Percentiles rank a stretch among this genome's conserved stretches.
These are phyloP conservation scores for Gortyna flavago DNA, from an alignment of 2,888 invertebrate species.

Conservation along the genomic window DNA sequence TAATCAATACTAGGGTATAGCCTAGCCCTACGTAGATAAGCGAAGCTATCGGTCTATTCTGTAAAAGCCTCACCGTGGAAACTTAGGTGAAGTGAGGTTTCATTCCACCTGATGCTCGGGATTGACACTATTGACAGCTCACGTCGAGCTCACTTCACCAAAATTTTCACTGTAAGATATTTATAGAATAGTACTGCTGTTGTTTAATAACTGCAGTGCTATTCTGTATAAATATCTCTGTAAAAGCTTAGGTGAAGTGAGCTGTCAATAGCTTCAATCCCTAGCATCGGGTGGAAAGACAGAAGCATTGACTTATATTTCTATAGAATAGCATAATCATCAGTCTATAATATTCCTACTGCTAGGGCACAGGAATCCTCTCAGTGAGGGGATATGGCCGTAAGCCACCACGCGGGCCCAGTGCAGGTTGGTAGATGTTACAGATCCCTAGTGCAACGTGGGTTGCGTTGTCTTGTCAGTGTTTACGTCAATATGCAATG, in stretches of 20 bases:
- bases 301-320: too few relatives aligned
- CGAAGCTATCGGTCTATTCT: neutral
- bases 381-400: neutral
- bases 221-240: too few relatives aligned
- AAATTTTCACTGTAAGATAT: too few relatives aligned
- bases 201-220: neutral
- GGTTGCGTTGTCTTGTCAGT: neutral
- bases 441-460: neutral
- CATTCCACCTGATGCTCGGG: neutral
- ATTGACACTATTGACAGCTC: neutral
- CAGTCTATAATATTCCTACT: neutral
- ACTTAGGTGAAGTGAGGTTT: neutral
- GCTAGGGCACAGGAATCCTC: neutral
- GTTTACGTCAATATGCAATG: constrained; percentile 9
- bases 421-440: too few relatives aligned
- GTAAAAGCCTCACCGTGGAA: neutral
- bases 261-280: neutral
- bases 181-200: too few relatives aligned
- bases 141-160: neutral
- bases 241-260: too few relatives aligned
- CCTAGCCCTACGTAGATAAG: neutral
- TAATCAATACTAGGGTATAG: too few relatives aligned
- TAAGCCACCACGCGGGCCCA: neutral
- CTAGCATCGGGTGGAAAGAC: neutral
- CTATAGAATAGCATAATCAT: neutral